Conservation (phyloP, 1,140 invertebrate species). For the Pogonus chalceus region DNA sequence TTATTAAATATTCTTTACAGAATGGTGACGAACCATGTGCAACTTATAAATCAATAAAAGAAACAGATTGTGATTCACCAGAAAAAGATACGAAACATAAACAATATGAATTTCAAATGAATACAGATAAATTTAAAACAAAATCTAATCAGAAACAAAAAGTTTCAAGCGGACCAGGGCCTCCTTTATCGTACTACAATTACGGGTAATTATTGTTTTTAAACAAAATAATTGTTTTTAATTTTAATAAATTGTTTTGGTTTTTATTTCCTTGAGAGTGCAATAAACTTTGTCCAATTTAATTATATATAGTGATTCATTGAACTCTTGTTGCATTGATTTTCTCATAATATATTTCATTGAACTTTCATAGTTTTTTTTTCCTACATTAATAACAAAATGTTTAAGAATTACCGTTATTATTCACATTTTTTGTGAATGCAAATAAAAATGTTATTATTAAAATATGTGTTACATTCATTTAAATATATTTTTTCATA, state of each 20-base stretch:
- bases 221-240: background rate
- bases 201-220: conserved; percentile 18
- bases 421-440: too few relatives aligned
- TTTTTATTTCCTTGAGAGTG: background rate
- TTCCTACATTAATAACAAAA: too few relatives aligned
- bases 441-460: too few relatives aligned
- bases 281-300: background rate
- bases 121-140: background rate
- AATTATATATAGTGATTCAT: conserved; percentile 14
- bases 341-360: too few relatives aligned
- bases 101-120: background rate
- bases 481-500: too few relatives aligned
- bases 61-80: background rate
- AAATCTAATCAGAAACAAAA: background rate
- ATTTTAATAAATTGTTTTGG: background rate
- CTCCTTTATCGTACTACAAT: conserved; percentile 24
- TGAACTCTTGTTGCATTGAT: too few relatives aligned
- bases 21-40: background rate
- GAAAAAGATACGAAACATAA: background rate
- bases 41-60: background rate
- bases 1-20: background rate
- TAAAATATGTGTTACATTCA: too few relatives aligned
- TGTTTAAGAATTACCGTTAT: too few relatives aligned
- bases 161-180: conserved; percentile 27
- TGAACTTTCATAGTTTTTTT: too few relatives aligned